Conservation (phyloP, 2,113 vertebrate genomes). For the Laterallus jamaicensis region DNA sequence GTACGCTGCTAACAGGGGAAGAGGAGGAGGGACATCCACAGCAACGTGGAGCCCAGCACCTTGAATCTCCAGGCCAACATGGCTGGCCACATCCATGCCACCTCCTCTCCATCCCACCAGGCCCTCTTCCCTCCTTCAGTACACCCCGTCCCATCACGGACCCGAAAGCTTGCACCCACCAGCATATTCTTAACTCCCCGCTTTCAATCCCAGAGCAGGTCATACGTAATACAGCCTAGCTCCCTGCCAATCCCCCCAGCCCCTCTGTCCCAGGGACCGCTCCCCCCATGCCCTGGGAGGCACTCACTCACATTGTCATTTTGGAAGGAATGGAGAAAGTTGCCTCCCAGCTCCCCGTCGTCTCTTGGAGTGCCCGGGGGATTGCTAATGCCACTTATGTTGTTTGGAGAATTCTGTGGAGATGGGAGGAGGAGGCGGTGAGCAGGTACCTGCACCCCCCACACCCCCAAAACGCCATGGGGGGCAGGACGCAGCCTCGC, state of each 20-base stretch:
- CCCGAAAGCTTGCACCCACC: not conserved
- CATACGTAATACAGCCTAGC: not conserved
- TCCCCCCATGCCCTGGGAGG: not conserved
- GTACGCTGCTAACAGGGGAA: not conserved
- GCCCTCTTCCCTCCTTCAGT: not conserved
- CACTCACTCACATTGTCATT: constrained; percentile 92
- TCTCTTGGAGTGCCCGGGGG: constrained; percentile 96
- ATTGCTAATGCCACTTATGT: constrained; percentile 99
- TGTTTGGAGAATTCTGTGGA: constrained; percentile 97
- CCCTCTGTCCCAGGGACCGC: rapidly evolving
- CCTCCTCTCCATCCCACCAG: not conserved
- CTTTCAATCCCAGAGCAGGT: not conserved
- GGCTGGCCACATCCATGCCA: not conserved
- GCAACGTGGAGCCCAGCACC: not conserved
- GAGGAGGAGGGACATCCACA: not conserved
- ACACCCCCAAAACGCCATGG: rapidly evolving
- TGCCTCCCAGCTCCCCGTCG: constrained; percentile 95
- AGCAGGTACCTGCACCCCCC: not conserved
- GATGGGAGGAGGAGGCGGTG: not conserved
- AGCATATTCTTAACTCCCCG: rapidly evolving
- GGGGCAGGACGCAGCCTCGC: not conserved
- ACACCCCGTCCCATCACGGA: not conserved
- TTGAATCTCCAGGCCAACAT: rapidly evolving
- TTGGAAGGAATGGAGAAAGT: constrained; percentile 99
- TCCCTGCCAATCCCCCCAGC: rapidly evolving